Base-by-base conservation (phyloP, 1,140 invertebrate species). In the Meloidogyne hapla region DNA sequence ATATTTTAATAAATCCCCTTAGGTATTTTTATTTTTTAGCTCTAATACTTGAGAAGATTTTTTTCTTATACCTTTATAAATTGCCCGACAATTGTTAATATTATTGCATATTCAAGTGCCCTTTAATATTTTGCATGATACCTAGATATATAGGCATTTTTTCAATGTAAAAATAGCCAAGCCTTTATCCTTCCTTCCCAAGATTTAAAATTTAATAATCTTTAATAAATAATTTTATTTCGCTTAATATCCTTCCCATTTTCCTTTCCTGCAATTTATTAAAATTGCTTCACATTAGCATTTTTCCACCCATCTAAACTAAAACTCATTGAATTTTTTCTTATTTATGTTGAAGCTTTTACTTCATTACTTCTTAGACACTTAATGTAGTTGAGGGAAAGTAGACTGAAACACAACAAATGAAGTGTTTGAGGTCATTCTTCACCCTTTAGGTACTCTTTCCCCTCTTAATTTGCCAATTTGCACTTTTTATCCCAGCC, bases 261-360 rank as follows among this genome's bases (percentile, higher is more conserved):
- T 56, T 56, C 6, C 18, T 18, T n/a, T n/a, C 12, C n/a, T 33
- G 33, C 33, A 33, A n/a, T 56, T n/a, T 56, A n/a, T n/a, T n/a
- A 56, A 33, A 56, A 56, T 56, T 56, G 48, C 48, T 56, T 56
- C n/a, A 56, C 48, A 56, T 56, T 56, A 56, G n/a, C 48, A 56
- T 56, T 56, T 56, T 56, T 56, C 18, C 18, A n/a, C n/a, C 48
- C 48, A n/a, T 15, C 18, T 13, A 18, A 15, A 15, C 12, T 15
- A 56, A 56, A 56, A 56, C 48, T 56, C 48, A 56, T 56, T 56
- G 18, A 56, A 56, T 56, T 56, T 56, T 56, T 56, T 21, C 3
- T 56, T n/a, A 56, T 56, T 56, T 56, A 56, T 56, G 48, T 56
- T 56, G 18, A 56, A 18, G 48, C 48, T 56, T 56, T 56, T 56